These are phyloP conservation scores for Hemichromis elongatus DNA, from an alignment of 2,113 vertebrate genomes.

Conservation along the genomic window DNA sequence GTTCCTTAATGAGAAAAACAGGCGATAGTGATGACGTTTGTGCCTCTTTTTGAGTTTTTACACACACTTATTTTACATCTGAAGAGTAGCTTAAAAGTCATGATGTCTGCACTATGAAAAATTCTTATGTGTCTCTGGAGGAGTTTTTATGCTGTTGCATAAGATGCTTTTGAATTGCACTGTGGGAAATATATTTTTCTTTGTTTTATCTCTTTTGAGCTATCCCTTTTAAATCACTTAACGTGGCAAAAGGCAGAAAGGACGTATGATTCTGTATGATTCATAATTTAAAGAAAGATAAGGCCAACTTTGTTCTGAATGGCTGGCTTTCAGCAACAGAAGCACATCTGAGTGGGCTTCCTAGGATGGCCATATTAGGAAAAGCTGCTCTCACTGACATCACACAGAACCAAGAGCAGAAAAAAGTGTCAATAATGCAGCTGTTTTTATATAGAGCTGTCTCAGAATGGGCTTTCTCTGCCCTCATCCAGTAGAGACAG, in stretches of 20 bases:
- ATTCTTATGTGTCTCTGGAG: not conserved
- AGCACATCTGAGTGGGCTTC: not conserved
- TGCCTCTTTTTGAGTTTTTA: not conserved
- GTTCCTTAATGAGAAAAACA: conserved; percentile 6
- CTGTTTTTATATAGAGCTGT: not conserved
- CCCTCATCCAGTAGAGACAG: not conserved
- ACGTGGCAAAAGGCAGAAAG: not conserved
- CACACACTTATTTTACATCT: not conserved
- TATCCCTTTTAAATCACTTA: not conserved
- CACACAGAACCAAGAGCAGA: not conserved
- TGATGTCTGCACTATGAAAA: not conserved
- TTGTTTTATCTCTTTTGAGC: not conserved
- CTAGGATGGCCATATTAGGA: not conserved
- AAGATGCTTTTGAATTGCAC: not conserved
- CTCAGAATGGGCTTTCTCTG: not conserved
- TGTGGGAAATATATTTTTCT: not conserved
- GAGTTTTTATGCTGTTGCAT: not conserved
- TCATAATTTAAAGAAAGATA: not conserved
- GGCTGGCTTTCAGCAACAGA: not conserved
- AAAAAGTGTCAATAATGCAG: fast-evolving
- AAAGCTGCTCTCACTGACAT: not conserved
- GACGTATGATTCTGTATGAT: not conserved
- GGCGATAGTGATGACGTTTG: not conserved
- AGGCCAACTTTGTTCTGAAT: not conserved
- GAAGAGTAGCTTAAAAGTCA: not conserved